Percentiles rank a stretch among this genome's conserved stretches.
These are phyloP conservation scores for Anolis sagrei DNA, from an alignment of 2,113 vertebrate species.

Conservation along the genomic window DNA sequence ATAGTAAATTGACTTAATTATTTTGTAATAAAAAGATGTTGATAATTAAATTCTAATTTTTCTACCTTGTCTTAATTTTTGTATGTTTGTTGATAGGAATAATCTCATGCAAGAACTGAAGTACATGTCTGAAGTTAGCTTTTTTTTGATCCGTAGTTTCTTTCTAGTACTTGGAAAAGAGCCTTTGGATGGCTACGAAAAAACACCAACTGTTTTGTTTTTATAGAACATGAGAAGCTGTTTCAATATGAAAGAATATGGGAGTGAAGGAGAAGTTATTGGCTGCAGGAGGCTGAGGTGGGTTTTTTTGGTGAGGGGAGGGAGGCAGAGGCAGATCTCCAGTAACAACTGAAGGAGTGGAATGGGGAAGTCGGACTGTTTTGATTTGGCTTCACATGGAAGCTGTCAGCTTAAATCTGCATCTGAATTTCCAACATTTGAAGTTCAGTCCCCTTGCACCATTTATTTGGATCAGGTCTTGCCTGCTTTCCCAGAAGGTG, in stretches of 20 bases:
- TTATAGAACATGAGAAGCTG: not conserved
- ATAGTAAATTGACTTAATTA: constrained; percentile 36
- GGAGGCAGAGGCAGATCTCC: not conserved
- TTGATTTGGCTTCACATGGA: not conserved
- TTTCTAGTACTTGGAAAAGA: not conserved
- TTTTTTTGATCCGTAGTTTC: not conserved
- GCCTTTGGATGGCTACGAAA: not conserved
- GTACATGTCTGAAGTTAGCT: not conserved
- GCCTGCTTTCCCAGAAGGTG: not conserved
- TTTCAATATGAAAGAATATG: not conserved
- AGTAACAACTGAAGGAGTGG: not conserved
- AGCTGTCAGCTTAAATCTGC: not conserved
- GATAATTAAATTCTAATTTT: constrained; percentile 18
- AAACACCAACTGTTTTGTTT: not conserved
- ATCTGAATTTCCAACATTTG: not conserved
- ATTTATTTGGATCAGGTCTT: not conserved
- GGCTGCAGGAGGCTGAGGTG: not conserved
- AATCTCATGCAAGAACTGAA: constrained; percentile 19
- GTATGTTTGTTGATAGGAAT: not conserved
- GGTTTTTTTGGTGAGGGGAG: not conserved
- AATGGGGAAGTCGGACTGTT: not conserved
- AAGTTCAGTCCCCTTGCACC: not conserved
- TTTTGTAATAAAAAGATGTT: not conserved
- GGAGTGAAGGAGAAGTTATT: not conserved
- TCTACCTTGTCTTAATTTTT: not conserved